These are phyloP conservation scores for Drosophila planitibia DNA, from an alignment of 2,888 invertebrate genomes.

Conservation along the genomic window DNA sequence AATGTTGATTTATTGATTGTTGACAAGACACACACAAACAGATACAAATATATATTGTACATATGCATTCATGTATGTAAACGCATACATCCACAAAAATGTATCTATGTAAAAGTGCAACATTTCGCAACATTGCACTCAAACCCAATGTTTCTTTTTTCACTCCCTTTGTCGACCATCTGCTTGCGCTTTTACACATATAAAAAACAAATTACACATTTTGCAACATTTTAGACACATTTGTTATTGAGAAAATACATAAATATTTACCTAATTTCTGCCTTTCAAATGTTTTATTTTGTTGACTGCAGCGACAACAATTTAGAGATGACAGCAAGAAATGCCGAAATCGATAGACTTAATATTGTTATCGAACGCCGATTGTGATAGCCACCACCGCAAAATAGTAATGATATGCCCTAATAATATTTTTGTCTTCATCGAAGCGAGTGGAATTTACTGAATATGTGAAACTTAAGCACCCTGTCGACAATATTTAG, in stretches of 20 bases:
- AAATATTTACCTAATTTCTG: conserved; percentile 6
- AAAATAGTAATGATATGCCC: neutral
- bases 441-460: neutral
- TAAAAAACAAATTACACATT: neutral
- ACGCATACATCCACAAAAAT: neutral
- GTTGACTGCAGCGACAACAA: conserved; percentile 9
- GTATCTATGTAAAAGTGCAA: neutral
- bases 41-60: neutral
- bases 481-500: neutral
- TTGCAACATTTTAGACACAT: neutral
- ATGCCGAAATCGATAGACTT: conserved; percentile 8
- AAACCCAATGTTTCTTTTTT: neutral
- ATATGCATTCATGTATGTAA: neutral
- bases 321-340: conserved; percentile 10
- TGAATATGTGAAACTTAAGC: neutral
- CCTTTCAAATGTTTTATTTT: neutral
- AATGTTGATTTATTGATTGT: neutral
- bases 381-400: neutral
- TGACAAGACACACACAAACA: neutral
- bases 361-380: neutral
- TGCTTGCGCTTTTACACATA: neutral
- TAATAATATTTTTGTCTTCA: neutral
- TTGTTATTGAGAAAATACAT: neutral
- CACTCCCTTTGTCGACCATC: neutral
- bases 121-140: conserved; percentile 1